phyloP scores from a whole-genome alignment of 2,797 vertebrate species.

The Myotis planiceps region DNA sequence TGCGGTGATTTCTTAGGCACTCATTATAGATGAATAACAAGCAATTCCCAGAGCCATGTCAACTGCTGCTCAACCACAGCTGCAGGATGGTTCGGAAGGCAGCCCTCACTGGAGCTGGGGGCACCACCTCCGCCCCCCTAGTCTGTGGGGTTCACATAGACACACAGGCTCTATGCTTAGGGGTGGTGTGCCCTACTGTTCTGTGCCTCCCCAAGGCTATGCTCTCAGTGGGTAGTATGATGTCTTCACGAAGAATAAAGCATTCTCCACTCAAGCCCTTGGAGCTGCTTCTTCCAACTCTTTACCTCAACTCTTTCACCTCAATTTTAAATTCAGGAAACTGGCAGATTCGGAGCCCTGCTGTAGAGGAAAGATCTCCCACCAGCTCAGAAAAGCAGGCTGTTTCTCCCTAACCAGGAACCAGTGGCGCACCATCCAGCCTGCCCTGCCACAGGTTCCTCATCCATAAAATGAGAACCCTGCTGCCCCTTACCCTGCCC shows the following conservation, averaged over 20 bases:
- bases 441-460: background rate
- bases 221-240: background rate
- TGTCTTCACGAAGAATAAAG: background rate
- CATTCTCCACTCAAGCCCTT: accelerated
- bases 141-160: background rate
- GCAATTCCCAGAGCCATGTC: background rate
- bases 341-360: background rate
- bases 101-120: background rate
- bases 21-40: background rate
- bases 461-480: background rate
- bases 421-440: accelerated
- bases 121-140: background rate
- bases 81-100: background rate
- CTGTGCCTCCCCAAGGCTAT: background rate
- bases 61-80: accelerated
- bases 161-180: background rate
- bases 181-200: accelerated
- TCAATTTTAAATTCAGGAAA: background rate
- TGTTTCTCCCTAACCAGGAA: background rate
- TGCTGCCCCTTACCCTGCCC: background rate
- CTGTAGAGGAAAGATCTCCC: background rate
- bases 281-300: background rate
- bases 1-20: background rate
- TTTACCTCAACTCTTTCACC: background rate
- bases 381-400: background rate